Base-by-base conservation (phyloP, 2,888 invertebrate genomes). In the Trachelus troglodyta region DNA sequence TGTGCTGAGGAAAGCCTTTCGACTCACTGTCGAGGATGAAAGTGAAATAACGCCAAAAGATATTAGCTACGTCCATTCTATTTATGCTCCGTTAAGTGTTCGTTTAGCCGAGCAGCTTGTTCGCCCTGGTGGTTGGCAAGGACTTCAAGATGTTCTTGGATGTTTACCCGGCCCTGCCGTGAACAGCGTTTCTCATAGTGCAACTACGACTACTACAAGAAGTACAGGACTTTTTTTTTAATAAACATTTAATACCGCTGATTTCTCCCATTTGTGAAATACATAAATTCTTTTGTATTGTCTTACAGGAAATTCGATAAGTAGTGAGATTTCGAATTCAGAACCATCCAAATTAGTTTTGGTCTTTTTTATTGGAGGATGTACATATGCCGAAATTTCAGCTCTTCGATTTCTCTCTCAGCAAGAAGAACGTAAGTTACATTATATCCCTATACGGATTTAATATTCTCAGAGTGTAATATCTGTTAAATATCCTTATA, bases 321-420 rank as follows among this genome's bases (percentile, higher is more conserved):
- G 91, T 6, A 92, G 92, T 79, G 91, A 92, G 82, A 91, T 91
- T 76, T 92, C 92, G 12, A 87, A 84, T 81, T 87, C 92, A 76
- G 88, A 96, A 84, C 93, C 93, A 69, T 94, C 95, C 0, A 93
- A 94, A 83, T 95, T 98, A 3, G 95, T 98, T 12, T 92, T 99
- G 1, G 97, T 99, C 0, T 98, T 98, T 91, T 98, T 99, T 90
- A 95, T 99, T 30, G 99, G 99, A 6, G 99, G 99, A 0, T 97
- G 98, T 89, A 99, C 99, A 0, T 98, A 96, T 92, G 97, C 98
- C 1, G 99, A 99, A 92, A 95, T 96, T 86, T 96, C 96, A 0
- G 96, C 96, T 0, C 89, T 96, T 12, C 93, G 96, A 79, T 95
- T 94, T 85, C 92, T 96, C 33, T 95, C 96, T 15, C 95, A 95